phyloP scores from a whole-genome alignment of 1,140 invertebrate species.

The Cherax destructor region DNA sequence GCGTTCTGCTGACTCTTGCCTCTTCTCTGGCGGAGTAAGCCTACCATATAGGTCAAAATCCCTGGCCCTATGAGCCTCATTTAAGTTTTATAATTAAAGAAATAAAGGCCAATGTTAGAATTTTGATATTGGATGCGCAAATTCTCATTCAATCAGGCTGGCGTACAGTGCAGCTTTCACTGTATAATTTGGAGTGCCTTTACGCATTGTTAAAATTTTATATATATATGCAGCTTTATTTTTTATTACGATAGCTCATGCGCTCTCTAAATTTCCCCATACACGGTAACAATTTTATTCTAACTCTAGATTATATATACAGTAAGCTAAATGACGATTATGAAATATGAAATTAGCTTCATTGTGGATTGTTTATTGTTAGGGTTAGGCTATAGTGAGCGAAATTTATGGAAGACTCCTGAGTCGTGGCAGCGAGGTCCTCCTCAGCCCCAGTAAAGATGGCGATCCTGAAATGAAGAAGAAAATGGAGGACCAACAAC shows the following conservation, averaged over 20 bases:
- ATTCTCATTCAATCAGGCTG: constrained; percentile 15
- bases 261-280: no score
- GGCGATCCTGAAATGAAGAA: constrained; percentile 46
- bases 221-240: no score
- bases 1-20: no score
- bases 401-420: constrained; percentile 11
- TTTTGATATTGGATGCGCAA: constrained; percentile 39
- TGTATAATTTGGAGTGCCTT: background rate
- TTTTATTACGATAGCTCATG: background rate
- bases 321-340: background rate
- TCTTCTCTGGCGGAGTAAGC: background rate
- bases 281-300: no score
- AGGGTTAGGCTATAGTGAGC: background rate
- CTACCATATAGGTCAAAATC: background rate
- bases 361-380: background rate
- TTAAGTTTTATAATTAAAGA: constrained; percentile 17
- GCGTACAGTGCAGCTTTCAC: background rate
- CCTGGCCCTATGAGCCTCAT: background rate
- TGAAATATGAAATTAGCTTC: background rate
- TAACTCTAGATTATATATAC: no score
- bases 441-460: constrained; percentile 22
- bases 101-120: constrained; percentile 43
- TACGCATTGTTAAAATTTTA: background rate
- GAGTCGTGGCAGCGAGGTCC: background rate
- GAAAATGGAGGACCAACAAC: constrained; percentile 58